phyloP scores from a whole-genome alignment of 2,113 vertebrate species.

The Podarcis cretensis region DNA sequence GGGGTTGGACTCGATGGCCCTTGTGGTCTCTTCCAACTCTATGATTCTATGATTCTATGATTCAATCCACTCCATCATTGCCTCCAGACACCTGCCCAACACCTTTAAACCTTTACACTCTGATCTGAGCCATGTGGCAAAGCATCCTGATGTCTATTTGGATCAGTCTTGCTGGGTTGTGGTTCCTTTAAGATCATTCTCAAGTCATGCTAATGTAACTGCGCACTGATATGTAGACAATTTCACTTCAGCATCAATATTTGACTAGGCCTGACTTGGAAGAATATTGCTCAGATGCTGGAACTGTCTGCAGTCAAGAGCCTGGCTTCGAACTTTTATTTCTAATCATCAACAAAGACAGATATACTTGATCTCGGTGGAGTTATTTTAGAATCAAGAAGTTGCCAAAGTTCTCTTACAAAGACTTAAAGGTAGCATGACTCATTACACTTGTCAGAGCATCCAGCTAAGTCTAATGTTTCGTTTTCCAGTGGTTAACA shows the following conservation, averaged over 20 bases:
- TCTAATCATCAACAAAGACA: constrained; percentile 67
- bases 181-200: neutral
- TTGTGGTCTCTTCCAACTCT: no score
- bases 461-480: constrained; percentile 55
- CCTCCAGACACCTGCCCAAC: no score
- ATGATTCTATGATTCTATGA: no score
- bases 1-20: no score
- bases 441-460: constrained; percentile 73
- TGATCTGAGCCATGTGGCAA: no score
- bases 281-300: constrained; percentile 53
- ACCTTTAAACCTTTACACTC: no score
- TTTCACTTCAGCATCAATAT: neutral
- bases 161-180: neutral
- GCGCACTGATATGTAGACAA: no score
- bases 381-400: constrained; percentile 73
- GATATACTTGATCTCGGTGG: constrained; percentile 62
- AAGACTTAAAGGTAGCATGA: constrained; percentile 66
- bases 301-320: constrained; percentile 61
- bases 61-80: no score
- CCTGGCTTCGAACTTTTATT: constrained; percentile 56
- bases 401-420: constrained; percentile 72
- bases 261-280: constrained; percentile 29
- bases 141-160: no score
- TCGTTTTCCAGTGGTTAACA: constrained; percentile 61
- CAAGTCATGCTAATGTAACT: neutral